Conservation (phyloP, 2,888 invertebrate species). For the Drosophila picticornis region DNA sequence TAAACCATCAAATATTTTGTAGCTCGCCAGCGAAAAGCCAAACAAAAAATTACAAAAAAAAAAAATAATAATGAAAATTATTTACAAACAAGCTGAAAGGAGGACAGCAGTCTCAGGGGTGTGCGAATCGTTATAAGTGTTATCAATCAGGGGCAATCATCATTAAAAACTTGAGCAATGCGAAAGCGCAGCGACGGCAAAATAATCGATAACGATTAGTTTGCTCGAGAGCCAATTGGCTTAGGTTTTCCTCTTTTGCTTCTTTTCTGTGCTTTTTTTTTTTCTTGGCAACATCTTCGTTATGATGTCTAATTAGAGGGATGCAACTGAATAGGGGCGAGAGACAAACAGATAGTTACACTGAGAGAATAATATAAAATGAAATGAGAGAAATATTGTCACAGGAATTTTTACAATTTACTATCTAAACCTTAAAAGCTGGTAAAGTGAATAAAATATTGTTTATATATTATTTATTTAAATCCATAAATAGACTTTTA, state of each 20-base stretch:
- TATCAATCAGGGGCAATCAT: constrained; percentile 75
- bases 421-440: neutral
- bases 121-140: constrained; percentile 44
- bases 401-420: neutral
- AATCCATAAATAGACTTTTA: neutral
- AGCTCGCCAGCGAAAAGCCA: constrained; percentile 42
- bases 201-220: constrained; percentile 52
- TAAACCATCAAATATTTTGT: constrained; percentile 60
- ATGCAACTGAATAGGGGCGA: constrained; percentile 13
- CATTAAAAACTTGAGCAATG: constrained; percentile 61
- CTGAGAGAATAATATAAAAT: neutral
- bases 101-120: constrained; percentile 7
- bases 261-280: neutral
- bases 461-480: neutral
- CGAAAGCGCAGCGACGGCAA: constrained; percentile 17
- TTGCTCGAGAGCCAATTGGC: constrained; percentile 36
- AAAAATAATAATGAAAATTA: constrained; percentile 11
- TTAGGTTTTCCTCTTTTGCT: constrained; percentile 12
- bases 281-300: constrained; percentile 35
- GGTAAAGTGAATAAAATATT: neutral
- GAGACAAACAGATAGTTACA: constrained; percentile 12
- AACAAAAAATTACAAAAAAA: constrained; percentile 32
- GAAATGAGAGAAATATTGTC: neutral
- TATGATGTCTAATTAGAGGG: constrained; percentile 39
- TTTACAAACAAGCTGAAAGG: constrained; percentile 21